Conservation (phyloP, 2,888 invertebrate species). For the Cenopis cana region DNA sequence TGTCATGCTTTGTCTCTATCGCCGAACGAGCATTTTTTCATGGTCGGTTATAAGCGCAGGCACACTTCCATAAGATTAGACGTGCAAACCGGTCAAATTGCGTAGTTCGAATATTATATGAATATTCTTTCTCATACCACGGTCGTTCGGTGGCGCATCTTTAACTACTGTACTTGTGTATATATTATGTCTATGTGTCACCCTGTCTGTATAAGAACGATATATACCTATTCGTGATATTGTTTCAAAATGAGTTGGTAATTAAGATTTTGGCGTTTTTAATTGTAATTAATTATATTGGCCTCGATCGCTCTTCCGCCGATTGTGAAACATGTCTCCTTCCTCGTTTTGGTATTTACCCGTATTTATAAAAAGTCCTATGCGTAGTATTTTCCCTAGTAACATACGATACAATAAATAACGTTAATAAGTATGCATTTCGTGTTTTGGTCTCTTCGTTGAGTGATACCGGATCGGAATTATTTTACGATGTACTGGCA, state of each 20-base stretch:
- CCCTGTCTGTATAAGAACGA: no score
- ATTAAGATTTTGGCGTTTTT: slow-evolving; percentile 26
- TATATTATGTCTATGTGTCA: no score
- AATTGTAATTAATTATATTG: slow-evolving; percentile 22
- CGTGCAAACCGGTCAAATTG: no score
- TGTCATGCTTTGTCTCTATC: no score
- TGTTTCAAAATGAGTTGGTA: neutral
- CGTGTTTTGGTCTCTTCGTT: slow-evolving; percentile 26
- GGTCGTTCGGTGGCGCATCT: no score
- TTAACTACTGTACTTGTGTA: no score
- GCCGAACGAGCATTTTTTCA: no score
- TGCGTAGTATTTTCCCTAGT: neutral
- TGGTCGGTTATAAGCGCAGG: no score
- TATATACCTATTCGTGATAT: neutral
- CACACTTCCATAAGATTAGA: no score
- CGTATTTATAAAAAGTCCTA: neutral
- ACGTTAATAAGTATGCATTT: slow-evolving; percentile 15
- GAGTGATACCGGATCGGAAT: slow-evolving; percentile 31
- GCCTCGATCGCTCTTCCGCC: slow-evolving; percentile 42
- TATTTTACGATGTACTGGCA: slow-evolving; percentile 22
- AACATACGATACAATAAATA: neutral
- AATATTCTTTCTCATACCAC: no score
- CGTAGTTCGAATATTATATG: no score
- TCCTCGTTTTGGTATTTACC: slow-evolving; percentile 17
- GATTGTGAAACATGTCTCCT: slow-evolving; percentile 38